phyloP scores from a whole-genome alignment of 2,797 vertebrate genomes.

The Ciconia nigra region DNA sequence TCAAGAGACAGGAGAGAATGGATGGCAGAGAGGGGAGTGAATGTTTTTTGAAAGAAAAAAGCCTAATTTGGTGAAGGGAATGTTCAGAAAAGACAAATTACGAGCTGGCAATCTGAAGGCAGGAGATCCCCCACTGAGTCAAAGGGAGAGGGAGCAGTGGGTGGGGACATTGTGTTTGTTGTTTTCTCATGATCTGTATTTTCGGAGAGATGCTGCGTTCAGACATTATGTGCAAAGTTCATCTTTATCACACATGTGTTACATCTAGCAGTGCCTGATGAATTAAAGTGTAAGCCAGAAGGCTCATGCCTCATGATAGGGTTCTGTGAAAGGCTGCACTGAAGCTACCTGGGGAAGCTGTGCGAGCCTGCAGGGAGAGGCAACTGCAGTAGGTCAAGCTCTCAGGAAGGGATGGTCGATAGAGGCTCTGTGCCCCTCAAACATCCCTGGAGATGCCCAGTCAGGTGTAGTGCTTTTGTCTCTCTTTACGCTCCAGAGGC shows the following conservation, averaged over 20 bases:
- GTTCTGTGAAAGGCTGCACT: neutral
- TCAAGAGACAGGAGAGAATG: neutral
- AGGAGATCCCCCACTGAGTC: neutral
- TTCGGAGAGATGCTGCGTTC: neutral
- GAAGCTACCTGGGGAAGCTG: neutral
- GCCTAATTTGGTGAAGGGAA: neutral
- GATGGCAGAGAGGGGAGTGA: neutral
- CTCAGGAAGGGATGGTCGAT: neutral
- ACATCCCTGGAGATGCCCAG: conserved; percentile 14
- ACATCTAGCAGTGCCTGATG: neutral
- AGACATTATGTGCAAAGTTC: neutral
- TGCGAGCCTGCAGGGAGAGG: neutral
- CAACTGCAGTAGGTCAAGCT: neutral
- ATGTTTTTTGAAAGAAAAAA: neutral
- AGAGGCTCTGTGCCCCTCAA: neutral
- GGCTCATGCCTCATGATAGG: neutral
- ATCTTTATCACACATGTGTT: neutral
- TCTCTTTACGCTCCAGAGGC: neutral
- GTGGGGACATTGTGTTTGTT: neutral
- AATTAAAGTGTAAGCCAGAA: neutral
- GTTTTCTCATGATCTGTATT: neutral
- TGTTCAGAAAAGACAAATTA: neutral
- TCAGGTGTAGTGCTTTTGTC: neutral
- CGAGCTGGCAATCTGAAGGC: neutral
- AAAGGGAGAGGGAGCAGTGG: neutral